Evolutionary conservation across 2,888 invertebrate species (phyloP), one percentile per base, ranked within the genome.

Genomic region (Hololepta plana): DNA sequence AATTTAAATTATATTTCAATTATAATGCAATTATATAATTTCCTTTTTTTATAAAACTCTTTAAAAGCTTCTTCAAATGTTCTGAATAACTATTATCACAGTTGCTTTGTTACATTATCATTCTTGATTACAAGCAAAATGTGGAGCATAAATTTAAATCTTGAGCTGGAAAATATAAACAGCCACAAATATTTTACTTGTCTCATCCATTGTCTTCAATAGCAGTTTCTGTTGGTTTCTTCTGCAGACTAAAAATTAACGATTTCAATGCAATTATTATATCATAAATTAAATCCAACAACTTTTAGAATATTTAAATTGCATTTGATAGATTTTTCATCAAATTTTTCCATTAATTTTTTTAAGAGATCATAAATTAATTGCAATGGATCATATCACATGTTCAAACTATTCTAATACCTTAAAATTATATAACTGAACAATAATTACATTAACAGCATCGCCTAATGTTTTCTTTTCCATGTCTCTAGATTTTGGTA

Each of bases 51-150:
- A 87, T 55, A 42, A 84, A 64, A 6, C 62, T 64, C 38, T 75
- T 75, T 22, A 77, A 55, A 3, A 74, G 49, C 51, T 90, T 91
- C 43, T 72, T 75, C 30, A 91, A 57, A 40, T 81, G 79, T 36
- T 91, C 90, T 4, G 74, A 62, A 41, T 82, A 72, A 7, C 67
- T 60, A 0, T 82, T 76, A 51, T 95, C 91, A 51, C 87, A 93
- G 47, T 84, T 80, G 80, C 59, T 93, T 93, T 11, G 65, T 69
- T 47, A 90, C 66, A 44, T 96, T 95, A 48, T 96, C 95, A 53
- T 95, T 95, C 46, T 88, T 85, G 2, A 96, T 81, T 0, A 91
- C 91, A 49, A 84, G 57, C 5, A 96, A 50, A 4, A 85, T 69
- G 40, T 95, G 90, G 24, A 93, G 53, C 64, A 96, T 79, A 47